These are phyloP conservation scores for Spinibarbus caldwelli DNA, from an alignment of 2,797 vertebrate genomes.

Conservation along the genomic window DNA sequence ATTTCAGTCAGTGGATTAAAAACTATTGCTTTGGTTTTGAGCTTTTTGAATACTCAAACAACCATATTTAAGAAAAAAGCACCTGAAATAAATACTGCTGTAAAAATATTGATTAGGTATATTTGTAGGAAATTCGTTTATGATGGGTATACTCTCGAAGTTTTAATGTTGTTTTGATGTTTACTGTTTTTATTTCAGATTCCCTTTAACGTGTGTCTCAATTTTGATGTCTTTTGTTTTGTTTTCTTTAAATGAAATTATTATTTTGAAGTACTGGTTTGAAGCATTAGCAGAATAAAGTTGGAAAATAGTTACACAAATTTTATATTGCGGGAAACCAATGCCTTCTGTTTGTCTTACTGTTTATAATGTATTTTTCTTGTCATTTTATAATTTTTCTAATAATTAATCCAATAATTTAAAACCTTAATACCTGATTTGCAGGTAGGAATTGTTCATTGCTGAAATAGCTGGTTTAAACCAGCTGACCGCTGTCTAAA, in stretches of 20 bases:
- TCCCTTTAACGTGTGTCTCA: not conserved
- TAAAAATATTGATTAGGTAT: not conserved
- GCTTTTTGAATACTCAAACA: not conserved
- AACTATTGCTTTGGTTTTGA: not conserved
- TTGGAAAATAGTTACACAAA: not conserved
- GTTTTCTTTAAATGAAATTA: not conserved
- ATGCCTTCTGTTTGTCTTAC: not conserved
- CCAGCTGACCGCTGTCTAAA: not conserved
- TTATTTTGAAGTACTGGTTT: not conserved
- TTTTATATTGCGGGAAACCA: not conserved
- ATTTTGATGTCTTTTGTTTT: not conserved
- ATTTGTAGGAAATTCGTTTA: not conserved
- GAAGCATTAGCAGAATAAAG: constrained; percentile 28
- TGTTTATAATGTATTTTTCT: not conserved
- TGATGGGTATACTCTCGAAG: not conserved
- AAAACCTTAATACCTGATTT: not conserved
- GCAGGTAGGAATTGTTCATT: not conserved
- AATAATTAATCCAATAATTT: not conserved
- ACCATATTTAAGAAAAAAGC: constrained; percentile 1
- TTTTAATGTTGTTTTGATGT: not conserved
- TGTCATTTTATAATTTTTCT: not conserved
- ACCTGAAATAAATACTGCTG: not conserved
- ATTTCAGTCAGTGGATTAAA: no score
- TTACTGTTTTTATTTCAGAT: constrained; percentile 1
- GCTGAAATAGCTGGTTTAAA: not conserved